phyloP scores from a whole-genome alignment of 1,140 invertebrate genomes.

The Cyclargus thomasi region DNA sequence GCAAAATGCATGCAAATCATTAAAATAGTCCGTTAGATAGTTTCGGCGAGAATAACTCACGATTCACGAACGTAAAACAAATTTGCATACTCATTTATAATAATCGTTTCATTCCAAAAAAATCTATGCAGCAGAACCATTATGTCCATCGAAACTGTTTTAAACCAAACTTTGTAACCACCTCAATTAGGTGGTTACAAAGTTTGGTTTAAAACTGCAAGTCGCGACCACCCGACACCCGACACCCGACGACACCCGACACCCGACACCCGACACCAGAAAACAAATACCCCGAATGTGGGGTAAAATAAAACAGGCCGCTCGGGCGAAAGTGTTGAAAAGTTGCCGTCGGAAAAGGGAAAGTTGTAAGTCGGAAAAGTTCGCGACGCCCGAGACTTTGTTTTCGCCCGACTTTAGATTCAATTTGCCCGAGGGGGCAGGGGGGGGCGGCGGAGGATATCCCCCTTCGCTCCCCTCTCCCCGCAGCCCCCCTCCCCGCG shows the following conservation, averaged over 20 bases:
- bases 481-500: not conserved
- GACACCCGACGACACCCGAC: too few species aligned
- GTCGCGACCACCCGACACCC: not conserved
- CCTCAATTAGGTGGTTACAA: too few species aligned
- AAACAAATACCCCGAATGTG: conserved; percentile 2
- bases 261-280: not conserved
- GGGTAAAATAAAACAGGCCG: conserved; percentile 13
- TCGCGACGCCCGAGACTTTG: conserved; percentile 42
- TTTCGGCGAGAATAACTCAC: too few species aligned
- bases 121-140: too few species aligned
- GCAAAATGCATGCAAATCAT: too few species aligned
- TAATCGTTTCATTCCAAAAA: too few species aligned
- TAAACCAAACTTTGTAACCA: too few species aligned
- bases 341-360: conserved; percentile 42
- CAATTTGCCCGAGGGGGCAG: conserved; percentile 28
- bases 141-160: too few species aligned
- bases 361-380: conserved; percentile 48
- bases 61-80: too few species aligned
- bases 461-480: not conserved
- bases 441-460: not conserved
- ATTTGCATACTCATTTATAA: too few species aligned
- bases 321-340: conserved; percentile 47
- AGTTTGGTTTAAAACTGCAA: not conserved
- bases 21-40: too few species aligned
- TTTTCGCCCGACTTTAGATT: conserved; percentile 50